Percentiles rank a stretch among this genome's conserved stretches.
phyloP scores from a whole-genome alignment of 2,888 invertebrate genomes.

The Mimumesa dahlbomi region DNA sequence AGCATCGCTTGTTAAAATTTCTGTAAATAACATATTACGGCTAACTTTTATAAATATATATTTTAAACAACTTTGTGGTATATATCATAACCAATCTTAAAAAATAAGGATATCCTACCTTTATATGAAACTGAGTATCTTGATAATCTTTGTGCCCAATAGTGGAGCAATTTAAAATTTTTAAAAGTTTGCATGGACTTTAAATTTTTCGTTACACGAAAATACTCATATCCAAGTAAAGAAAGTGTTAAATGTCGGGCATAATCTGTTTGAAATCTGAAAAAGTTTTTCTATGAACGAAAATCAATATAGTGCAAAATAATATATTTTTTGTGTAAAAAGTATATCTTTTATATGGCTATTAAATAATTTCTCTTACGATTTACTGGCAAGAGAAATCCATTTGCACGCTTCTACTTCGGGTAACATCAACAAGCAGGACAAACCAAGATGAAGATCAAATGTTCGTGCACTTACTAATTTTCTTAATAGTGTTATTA shows the following conservation, averaged over 20 bases:
- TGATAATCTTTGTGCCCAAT: conserved; percentile 73
- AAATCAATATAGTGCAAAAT: no score
- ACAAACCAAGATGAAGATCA: conserved; percentile 76
- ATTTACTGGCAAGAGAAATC: conserved; percentile 52
- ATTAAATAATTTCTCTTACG: conserved; percentile 34
- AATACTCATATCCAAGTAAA: conserved; percentile 72
- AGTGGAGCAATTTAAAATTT: conserved; percentile 66
- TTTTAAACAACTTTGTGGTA: no score
- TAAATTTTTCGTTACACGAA: conserved; percentile 58
- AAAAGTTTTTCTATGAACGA: no score
- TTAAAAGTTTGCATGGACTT: conserved; percentile 55
- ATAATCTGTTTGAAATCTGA: conserved; percentile 63
- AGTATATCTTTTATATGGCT: conserved; percentile 6
- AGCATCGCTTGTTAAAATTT: conserved; percentile 69
- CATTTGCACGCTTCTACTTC: conserved; percentile 67
- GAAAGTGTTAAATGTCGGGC: conserved; percentile 63
- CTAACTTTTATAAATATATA: background rate
- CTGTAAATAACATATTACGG: conserved; percentile 55
- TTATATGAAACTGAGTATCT: conserved; percentile 74
- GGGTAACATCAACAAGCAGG: conserved; percentile 73
- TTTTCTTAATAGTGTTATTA: conserved; percentile 74
- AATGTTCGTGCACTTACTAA: conserved; percentile 74
- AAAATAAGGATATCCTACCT: conserved; percentile 56
- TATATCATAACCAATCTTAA: background rate
- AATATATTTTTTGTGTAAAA: no score